These are phyloP conservation scores for Bedellia somnulentella DNA, from an alignment of 2,888 invertebrate species.

Conservation along the genomic window DNA sequence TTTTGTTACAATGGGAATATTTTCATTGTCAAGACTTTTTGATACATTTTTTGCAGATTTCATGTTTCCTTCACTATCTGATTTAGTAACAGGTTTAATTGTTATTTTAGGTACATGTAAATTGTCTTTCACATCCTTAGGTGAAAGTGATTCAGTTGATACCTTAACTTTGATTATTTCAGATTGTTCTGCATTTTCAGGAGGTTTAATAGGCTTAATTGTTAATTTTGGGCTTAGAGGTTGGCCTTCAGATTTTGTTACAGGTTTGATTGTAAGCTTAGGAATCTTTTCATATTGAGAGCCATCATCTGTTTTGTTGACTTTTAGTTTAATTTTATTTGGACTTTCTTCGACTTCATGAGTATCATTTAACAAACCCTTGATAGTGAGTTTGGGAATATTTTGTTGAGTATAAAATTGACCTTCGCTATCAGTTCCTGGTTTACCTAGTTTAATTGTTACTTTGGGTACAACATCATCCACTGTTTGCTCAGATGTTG, in stretches of 20 bases:
- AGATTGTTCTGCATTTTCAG: constrained; percentile 17
- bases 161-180: constrained; percentile 27
- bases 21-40: constrained; percentile 26
- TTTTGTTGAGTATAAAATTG: constrained; percentile 46
- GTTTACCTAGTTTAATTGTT: constrained; percentile 48
- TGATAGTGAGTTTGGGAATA: constrained; percentile 44
- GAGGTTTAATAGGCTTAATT: constrained; percentile 46
- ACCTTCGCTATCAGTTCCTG: constrained; percentile 44
- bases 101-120: constrained; percentile 61
- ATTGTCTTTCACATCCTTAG: constrained; percentile 30
- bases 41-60: constrained; percentile 24
- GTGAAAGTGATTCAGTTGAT: constrained; percentile 22
- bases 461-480: constrained; percentile 44
- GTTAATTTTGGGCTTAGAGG: constrained; percentile 50
- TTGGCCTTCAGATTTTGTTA: constrained; percentile 33
- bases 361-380: constrained; percentile 35
- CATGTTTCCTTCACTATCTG: constrained; percentile 20
- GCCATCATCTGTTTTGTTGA: constrained; percentile 37
- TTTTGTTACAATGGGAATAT: constrained; percentile 43
- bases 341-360: constrained; percentile 28
- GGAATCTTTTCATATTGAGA: constrained; percentile 37
- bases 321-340: constrained; percentile 38
- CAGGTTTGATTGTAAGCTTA: constrained; percentile 46
- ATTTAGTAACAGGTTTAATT: constrained; percentile 50
- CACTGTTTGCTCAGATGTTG: constrained; percentile 38